phyloP scores from a whole-genome alignment of 2,888 invertebrate genomes.

The Aphodius sticticus region DNA sequence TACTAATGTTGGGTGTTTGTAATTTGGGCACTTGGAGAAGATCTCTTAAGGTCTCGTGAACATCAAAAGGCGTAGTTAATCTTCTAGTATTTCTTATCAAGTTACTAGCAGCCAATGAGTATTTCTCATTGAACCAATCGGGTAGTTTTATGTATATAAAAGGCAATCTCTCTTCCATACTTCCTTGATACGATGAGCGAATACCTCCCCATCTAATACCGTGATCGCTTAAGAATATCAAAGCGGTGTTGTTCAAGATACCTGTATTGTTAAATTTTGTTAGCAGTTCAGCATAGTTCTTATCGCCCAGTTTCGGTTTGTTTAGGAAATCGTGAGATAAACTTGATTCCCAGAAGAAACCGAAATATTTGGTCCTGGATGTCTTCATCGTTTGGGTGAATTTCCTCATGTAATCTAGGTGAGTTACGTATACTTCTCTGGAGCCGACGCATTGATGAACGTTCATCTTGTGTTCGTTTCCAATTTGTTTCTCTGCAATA shows the following conservation, averaged over 20 bases:
- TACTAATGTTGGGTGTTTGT: background rate
- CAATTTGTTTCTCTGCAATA: constrained; percentile 72
- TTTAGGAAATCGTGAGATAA: constrained; percentile 87
- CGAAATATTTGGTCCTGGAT: constrained; percentile 72
- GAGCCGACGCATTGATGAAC: constrained; percentile 75
- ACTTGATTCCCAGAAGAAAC: constrained; percentile 85
- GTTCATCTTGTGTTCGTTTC: constrained; percentile 69
- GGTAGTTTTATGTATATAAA: constrained; percentile 80
- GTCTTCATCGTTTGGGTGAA: constrained; percentile 69
- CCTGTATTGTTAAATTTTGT: constrained; percentile 62
- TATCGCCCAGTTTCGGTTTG: constrained; percentile 78
- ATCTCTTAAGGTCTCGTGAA: constrained; percentile 81
- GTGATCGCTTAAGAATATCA: constrained; percentile 87
- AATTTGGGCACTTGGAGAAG: constrained; percentile 64
- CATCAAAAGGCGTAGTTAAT: constrained; percentile 85
- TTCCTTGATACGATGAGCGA: constrained; percentile 83
- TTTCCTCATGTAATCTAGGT: constrained; percentile 75
- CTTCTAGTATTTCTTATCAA: constrained; percentile 71
- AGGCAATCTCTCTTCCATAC: constrained; percentile 88
- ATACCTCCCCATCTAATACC: constrained; percentile 89
- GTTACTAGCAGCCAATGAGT: constrained; percentile 70
- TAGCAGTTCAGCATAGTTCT: constrained; percentile 68
- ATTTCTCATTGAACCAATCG: constrained; percentile 70
- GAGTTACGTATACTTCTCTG: constrained; percentile 72
- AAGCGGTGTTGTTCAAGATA: constrained; percentile 71